These are phyloP conservation scores for Chloroceryle inda DNA, from an alignment of 2,797 vertebrate genomes.

Conservation along the genomic window DNA sequence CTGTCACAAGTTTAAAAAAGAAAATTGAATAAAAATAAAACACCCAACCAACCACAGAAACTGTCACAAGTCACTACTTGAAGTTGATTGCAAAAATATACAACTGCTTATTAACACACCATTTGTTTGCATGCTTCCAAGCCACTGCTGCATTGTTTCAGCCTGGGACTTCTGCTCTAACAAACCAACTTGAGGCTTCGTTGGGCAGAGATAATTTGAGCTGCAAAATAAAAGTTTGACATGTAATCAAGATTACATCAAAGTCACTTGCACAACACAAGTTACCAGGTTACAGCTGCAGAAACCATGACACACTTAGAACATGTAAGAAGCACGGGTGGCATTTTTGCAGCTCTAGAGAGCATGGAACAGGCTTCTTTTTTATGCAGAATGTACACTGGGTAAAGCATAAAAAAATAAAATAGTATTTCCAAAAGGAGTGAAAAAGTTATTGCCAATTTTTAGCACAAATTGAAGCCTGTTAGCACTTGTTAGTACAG, in stretches of 20 bases:
- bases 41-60: not conserved
- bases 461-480: not conserved
- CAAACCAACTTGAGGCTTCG: constrained; percentile 80
- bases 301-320: not conserved
- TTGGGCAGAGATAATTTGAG: constrained; percentile 80
- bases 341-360: not conserved
- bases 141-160: constrained; percentile 89
- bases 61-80: not conserved
- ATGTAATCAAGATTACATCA: not conserved
- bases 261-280: not conserved
- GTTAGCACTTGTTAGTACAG: not conserved
- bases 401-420: not conserved
- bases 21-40: not conserved
- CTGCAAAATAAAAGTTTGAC: constrained; percentile 73
- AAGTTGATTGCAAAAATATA: not conserved
- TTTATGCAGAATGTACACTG: not conserved
- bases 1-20: not conserved
- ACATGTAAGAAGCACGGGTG: not conserved
- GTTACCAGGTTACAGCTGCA: not conserved
- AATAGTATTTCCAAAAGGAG: not conserved
- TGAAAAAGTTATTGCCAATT: not conserved
- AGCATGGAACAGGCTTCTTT: not conserved
- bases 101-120: constrained; percentile 71
- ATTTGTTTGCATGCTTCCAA: constrained; percentile 84
- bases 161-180: constrained; percentile 83